These are phyloP conservation scores for Sminthurinus aureus DNA, from an alignment of 2,888 invertebrate genomes.

Conservation along the genomic window DNA sequence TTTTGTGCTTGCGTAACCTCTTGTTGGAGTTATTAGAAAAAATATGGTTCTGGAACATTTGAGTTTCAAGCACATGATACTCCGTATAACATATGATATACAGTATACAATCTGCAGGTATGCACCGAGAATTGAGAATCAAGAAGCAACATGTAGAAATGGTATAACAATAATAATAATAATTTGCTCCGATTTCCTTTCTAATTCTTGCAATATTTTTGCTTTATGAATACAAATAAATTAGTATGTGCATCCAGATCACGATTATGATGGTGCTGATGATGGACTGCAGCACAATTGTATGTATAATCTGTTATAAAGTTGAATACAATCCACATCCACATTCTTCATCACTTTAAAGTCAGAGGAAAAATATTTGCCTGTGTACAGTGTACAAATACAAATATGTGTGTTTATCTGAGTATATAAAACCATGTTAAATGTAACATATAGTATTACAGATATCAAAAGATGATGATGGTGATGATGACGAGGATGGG, in stretches of 20 bases:
- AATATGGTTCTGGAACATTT: not conserved
- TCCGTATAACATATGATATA: not conserved
- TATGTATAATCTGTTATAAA: not conserved
- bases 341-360: not conserved
- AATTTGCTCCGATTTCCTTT: not conserved
- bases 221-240: not conserved
- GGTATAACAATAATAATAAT: not conserved
- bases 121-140: too few relatives aligned
- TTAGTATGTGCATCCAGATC: not conserved
- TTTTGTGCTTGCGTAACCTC: not conserved
- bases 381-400: too few relatives aligned
- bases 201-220: not conserved
- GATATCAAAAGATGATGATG: conserved; percentile 1
- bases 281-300: not conserved
- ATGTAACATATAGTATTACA: not conserved
- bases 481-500: not conserved
- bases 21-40: not conserved
- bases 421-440: not conserved
- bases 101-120: not conserved
- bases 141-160: too few relatives aligned
- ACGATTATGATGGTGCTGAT: not conserved
- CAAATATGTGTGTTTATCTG: not conserved
- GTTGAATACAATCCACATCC: not conserved
- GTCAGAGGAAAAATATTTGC: not conserved
- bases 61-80: not conserved